Conservation (phyloP, 2,113 vertebrate genomes). For the Thalassarche chlororhynchos region DNA sequence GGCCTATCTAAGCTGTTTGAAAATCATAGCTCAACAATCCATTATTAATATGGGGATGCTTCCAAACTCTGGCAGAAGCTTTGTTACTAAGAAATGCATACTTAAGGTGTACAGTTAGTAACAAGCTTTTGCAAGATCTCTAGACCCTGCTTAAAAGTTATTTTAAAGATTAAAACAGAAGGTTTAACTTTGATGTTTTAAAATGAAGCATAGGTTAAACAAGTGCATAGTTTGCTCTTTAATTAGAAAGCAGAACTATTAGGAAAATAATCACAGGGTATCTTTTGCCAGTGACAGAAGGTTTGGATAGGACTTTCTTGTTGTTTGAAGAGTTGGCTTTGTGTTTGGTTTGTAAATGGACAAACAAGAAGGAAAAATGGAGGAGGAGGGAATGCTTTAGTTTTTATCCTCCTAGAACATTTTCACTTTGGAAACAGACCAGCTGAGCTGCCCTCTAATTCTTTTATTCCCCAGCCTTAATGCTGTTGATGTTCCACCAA, state of each 20-base stretch:
- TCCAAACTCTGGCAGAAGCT: not conserved
- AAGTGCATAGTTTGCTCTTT: conserved; percentile 25
- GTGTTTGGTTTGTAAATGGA: conserved; percentile 39
- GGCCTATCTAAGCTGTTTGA: not conserved
- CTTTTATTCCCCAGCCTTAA: conserved; percentile 1
- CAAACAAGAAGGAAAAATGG: conserved; percentile 16
- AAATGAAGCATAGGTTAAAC: conserved; percentile 11
- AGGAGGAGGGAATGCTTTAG: not conserved
- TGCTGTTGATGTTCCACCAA: not conserved
- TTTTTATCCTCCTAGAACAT: not conserved
- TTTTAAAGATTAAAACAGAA: not conserved
- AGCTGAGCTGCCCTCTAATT: not conserved
- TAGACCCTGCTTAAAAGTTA: not conserved
- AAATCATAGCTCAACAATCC: not conserved
- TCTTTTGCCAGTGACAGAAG: conserved; percentile 35
- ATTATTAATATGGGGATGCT: not conserved
- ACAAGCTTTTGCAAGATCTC: not conserved
- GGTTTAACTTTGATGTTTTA: not conserved
- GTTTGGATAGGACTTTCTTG: not conserved
- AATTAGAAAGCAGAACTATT: conserved; percentile 60
- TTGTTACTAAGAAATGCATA: not conserved
- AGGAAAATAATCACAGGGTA: conserved; percentile 35
- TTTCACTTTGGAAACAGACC: not conserved
- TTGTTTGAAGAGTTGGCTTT: conserved; percentile 16
- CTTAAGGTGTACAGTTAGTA: not conserved